Conservation (phyloP, 1,140 invertebrate genomes). For the Cherax quadricarinatus region DNA sequence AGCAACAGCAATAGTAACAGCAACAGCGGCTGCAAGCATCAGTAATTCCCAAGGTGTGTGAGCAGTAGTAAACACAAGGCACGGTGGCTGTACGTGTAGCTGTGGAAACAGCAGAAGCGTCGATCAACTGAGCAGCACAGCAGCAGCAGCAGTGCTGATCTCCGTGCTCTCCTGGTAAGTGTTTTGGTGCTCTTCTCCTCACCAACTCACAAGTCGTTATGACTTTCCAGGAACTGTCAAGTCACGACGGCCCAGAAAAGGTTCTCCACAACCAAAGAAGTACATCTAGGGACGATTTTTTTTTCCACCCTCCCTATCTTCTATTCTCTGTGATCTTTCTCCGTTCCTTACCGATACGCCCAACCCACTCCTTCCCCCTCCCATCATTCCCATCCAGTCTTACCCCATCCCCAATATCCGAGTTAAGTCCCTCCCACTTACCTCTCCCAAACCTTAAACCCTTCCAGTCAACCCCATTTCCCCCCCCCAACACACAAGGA, state of each 20-base stretch:
- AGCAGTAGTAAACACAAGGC: too few species aligned
- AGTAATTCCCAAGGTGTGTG: too few species aligned
- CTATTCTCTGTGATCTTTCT: conserved; percentile 13
- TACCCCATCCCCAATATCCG: background rate
- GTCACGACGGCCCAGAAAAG: conserved; percentile 32
- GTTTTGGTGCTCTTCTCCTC: background rate
- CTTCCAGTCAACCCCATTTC: conserved; percentile 1
- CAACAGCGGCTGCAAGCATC: too few species aligned
- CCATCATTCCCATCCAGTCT: background rate
- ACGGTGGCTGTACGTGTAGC: too few species aligned
- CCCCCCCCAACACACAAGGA: background rate
- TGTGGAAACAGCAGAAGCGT: background rate
- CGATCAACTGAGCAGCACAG: background rate
- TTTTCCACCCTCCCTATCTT: background rate
- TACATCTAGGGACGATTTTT: conserved; percentile 19
- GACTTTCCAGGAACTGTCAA: conserved; percentile 61
- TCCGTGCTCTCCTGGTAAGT: background rate
- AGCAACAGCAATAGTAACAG: too few species aligned
- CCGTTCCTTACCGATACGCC: too few species aligned
- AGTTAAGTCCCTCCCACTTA: conserved; percentile 44
- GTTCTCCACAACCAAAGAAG: conserved; percentile 32
- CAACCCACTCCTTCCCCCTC: too few species aligned
- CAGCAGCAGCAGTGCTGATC: background rate
- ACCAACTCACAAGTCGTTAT: conserved; percentile 49
- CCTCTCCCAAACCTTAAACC: conserved; percentile 40